Evolutionary conservation across 2,113 vertebrate genomes (phyloP).

Genomic region (Ploceus nigricollis): DNA sequence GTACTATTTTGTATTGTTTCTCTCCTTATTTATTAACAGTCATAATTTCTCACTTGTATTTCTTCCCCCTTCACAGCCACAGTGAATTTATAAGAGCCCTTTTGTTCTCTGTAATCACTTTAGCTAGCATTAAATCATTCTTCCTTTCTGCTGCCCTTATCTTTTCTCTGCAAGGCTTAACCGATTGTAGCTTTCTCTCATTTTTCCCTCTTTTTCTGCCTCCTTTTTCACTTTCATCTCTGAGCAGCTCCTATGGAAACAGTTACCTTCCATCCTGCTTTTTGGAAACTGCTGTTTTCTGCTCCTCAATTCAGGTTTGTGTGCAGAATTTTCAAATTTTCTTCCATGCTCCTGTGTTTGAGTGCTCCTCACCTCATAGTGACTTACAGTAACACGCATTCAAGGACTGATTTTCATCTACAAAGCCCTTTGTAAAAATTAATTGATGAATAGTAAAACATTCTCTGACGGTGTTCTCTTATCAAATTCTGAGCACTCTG

Average conservation of each 20-base stretch:
- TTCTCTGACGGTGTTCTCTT: background rate
- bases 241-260: background rate
- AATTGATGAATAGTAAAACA: background rate
- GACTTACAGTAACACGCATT: background rate
- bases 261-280: background rate
- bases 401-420: background rate
- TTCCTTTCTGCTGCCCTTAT: conserved; percentile 29
- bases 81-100: conserved; percentile 29
- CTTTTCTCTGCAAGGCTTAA: conserved; percentile 47
- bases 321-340: background rate
- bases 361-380: background rate
- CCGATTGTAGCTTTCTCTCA: background rate
- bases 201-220: background rate
- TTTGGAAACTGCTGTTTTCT: background rate
- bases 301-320: background rate
- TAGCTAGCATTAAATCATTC: conserved; percentile 49
- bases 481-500: background rate
- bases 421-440: background rate
- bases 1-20: background rate
- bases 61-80: background rate
- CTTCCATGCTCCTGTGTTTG: background rate
- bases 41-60: conserved; percentile 31
- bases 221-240: background rate
- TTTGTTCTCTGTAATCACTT: conserved; percentile 61
- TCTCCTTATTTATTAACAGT: conserved; percentile 27